Conservation (phyloP, 2,797 vertebrate genomes). For the Odontamblyopus lacepedii region DNA sequence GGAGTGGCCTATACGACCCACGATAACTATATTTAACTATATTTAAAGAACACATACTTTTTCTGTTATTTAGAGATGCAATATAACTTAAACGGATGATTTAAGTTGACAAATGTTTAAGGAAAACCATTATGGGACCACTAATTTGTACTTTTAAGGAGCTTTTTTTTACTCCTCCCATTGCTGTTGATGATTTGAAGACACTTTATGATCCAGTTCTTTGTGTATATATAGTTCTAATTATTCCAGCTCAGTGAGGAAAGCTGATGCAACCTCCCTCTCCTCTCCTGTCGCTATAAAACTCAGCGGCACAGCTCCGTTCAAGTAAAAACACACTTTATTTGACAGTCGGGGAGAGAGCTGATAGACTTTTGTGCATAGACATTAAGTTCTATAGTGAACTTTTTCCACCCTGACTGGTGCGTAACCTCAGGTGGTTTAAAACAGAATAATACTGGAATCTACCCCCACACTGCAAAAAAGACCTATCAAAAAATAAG, state of each 20-base stretch:
- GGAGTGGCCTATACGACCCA: neutral
- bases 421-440: neutral
- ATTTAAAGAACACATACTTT: neutral
- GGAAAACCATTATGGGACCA: too few species aligned
- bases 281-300: constrained; percentile 1
- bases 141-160: too few species aligned
- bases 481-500: too few species aligned
- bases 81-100: neutral
- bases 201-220: neutral
- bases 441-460: too few species aligned
- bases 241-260: neutral
- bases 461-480: too few species aligned
- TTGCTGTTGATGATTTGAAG: neutral
- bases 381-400: neutral
- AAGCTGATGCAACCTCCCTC: constrained; percentile 13
- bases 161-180: too few species aligned
- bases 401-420: neutral
- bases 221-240: neutral
- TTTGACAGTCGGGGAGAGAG: constrained; percentile 19
- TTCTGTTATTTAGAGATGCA: neutral
- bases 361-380: neutral
- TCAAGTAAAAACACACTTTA: constrained; percentile 14
- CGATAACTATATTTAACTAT: neutral
- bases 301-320: constrained; percentile 32
- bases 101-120: too few species aligned